phyloP scores from a whole-genome alignment of 2,888 invertebrate species.

The Nebria salina region DNA sequence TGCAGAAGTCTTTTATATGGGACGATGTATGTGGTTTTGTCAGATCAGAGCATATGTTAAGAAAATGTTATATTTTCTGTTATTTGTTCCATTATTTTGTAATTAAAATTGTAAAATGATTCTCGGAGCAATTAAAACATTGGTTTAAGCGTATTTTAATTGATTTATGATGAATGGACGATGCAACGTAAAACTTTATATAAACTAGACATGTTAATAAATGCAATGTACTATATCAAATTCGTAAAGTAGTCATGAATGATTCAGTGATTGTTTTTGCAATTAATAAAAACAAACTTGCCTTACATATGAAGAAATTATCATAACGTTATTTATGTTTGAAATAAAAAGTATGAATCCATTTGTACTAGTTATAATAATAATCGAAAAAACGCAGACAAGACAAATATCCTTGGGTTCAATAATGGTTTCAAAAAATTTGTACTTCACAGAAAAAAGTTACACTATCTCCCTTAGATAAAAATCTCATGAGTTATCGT shows the following conservation, averaged over 20 bases:
- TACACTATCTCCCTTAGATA: background rate
- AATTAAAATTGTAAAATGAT: background rate
- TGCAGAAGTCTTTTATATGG: background rate
- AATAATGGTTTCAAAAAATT: constrained; percentile 12
- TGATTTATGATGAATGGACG: too few relatives aligned
- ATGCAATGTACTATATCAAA: too few relatives aligned
- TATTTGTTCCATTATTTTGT: background rate
- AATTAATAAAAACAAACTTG: background rate
- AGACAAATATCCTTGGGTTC: background rate
- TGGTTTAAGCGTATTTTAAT: background rate
- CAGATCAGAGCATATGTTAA: background rate
- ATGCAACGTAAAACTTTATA: too few relatives aligned
- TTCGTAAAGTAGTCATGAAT: too few relatives aligned
- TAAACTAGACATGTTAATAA: too few relatives aligned
- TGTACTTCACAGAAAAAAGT: constrained; percentile 1
- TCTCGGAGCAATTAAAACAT: background rate
- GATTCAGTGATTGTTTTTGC: background rate
- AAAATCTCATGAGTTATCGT: background rate
- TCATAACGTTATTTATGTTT: background rate
- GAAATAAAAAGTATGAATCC: background rate
- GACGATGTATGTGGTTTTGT: background rate
- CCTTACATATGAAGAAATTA: background rate
- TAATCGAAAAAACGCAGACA: constrained; percentile 3
- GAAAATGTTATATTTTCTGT: background rate
- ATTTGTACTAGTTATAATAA: background rate